These are phyloP conservation scores for Dryomyza anilis DNA, from an alignment of 2,888 invertebrate genomes.

Conservation along the genomic window DNA sequence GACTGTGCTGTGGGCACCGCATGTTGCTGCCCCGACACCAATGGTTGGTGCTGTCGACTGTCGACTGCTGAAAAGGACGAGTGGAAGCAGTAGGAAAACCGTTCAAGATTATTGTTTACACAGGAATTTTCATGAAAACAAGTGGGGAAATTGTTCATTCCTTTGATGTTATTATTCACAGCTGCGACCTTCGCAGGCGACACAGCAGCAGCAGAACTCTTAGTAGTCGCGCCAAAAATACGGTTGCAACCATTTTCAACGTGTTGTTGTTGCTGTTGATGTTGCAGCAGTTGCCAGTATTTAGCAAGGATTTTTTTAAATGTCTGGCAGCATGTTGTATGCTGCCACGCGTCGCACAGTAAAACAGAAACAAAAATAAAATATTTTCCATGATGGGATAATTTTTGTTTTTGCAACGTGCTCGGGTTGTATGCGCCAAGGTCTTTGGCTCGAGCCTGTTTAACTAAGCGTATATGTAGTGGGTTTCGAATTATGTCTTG, in stretches of 20 bases:
- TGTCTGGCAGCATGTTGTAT: slow-evolving; percentile 25
- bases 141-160: slow-evolving; percentile 20
- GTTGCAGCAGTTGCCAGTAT: slow-evolving; percentile 5
- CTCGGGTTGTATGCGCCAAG: neutral
- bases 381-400: neutral
- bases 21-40: slow-evolving; percentile 28
- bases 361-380: neutral
- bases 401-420: neutral
- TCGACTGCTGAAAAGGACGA: neutral
- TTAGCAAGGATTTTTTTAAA: slow-evolving; percentile 15
- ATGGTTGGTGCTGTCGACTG: no score
- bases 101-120: slow-evolving; percentile 32
- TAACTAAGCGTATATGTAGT: slow-evolving; percentile 9
- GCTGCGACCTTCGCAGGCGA: slow-evolving; percentile 31
- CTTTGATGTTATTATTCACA: slow-evolving; percentile 31
- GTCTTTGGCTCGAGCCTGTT: neutral
- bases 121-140: slow-evolving; percentile 26
- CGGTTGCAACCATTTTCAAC: slow-evolving; percentile 12
- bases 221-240: no score
- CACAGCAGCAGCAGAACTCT: neutral
- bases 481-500: neutral
- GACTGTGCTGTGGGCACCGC: neutral
- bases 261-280: neutral
- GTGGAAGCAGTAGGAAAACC: neutral
- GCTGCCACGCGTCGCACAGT: neutral